Evolutionary conservation across 2,888 invertebrate genomes (phyloP).

Genomic region (Pinctada fucata): DNA sequence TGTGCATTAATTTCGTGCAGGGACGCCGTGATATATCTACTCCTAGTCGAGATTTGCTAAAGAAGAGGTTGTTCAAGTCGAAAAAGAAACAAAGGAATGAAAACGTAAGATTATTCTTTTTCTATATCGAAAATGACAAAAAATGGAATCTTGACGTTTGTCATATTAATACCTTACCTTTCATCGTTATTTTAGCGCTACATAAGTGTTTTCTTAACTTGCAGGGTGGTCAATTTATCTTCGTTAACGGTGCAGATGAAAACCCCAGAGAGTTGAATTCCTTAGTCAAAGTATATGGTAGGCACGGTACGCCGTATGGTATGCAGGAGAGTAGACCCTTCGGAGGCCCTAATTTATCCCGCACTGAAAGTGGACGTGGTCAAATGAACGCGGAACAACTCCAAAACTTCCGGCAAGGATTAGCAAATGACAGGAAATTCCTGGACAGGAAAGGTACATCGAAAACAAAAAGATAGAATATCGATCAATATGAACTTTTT

Average conservation of each 20-base stretch:
- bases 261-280: conserved; percentile 38
- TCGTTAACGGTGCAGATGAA: conserved; percentile 12
- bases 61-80: conserved; percentile 46
- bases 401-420: conserved; percentile 49
- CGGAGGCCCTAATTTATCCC: conserved; percentile 10
- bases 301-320: not conserved
- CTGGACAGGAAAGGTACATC: conserved; percentile 27
- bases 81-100: conserved; percentile 13
- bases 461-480: too few species aligned
- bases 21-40: conserved; percentile 43
- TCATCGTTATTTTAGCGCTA: too few species aligned
- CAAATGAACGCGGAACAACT: conserved; percentile 42
- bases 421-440: conserved; percentile 50
- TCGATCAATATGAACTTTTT: too few species aligned
- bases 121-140: too few species aligned
- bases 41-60: conserved; percentile 44
- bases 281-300: conserved; percentile 31
- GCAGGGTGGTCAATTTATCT: conserved; percentile 6
- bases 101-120: conserved; percentile 3
- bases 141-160: too few species aligned
- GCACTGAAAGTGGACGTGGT: conserved; percentile 28
- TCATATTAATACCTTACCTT: too few species aligned
- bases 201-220: too few species aligned
- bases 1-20: conserved; percentile 15
- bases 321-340: not conserved